phyloP scores from a whole-genome alignment of 2,113 vertebrate species.

The Corvus cornix region DNA sequence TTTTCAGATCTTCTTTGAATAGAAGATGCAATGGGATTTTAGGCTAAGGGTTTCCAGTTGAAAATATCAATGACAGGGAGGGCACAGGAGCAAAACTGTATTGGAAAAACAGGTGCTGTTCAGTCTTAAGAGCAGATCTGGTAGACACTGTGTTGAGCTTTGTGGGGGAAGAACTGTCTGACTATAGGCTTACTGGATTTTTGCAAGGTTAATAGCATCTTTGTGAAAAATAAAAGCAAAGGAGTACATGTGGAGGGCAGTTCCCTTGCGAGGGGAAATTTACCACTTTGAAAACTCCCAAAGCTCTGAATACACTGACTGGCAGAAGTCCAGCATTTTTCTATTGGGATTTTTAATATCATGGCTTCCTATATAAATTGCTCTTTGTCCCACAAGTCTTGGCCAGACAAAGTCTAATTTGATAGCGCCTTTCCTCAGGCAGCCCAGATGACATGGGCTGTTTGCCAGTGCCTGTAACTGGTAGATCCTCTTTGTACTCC shows the following conservation, averaged over 20 bases:
- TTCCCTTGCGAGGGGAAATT: background rate
- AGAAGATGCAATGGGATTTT: background rate
- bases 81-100: background rate
- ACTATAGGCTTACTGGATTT: background rate
- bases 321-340: background rate
- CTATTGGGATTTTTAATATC: background rate
- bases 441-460: background rate
- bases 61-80: background rate
- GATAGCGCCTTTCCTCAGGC: background rate
- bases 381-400: background rate
- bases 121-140: background rate
- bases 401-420: background rate
- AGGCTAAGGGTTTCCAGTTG: background rate
- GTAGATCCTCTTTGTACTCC: background rate
- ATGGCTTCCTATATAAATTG: background rate
- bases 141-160: background rate
- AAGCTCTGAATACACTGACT: background rate
- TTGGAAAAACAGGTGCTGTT: background rate
- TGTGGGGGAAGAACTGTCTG: background rate
- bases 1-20: background rate
- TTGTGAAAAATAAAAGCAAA: background rate
- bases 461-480: background rate
- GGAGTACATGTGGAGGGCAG: background rate
- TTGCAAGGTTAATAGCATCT: background rate
- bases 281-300: background rate